phyloP scores from a whole-genome alignment of 2,113 vertebrate genomes.

The Equus quagga region DNA sequence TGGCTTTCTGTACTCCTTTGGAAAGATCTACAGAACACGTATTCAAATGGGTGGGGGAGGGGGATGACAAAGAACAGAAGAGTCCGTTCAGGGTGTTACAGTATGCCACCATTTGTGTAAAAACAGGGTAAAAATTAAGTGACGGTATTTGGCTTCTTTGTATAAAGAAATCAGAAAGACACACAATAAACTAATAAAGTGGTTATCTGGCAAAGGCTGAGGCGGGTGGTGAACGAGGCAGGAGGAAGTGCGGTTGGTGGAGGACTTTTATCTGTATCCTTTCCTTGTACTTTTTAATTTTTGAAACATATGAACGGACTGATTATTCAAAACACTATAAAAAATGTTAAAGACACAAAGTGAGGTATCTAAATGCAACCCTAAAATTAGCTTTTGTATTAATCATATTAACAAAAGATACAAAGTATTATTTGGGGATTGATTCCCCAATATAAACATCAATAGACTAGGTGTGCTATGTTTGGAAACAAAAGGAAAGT shows the following conservation, averaged over 20 bases:
- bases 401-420: neutral
- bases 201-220: neutral
- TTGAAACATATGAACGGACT: neutral
- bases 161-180: neutral
- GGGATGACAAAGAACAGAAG: neutral
- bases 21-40: neutral
- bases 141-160: neutral
- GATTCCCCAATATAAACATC: neutral
- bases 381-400: neutral
- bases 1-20: neutral
- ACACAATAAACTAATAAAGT: neutral
- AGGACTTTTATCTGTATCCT: neutral
- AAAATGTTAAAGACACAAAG: constrained; percentile 12
- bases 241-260: neutral
- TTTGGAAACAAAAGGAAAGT: neutral
- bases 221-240: neutral
- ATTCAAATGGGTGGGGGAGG: neutral
- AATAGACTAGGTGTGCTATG: neutral
- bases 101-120: neutral
- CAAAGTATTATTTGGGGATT: neutral
- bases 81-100: rapidly evolving
- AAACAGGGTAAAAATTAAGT: neutral
- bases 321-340: neutral
- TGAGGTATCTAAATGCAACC: neutral
- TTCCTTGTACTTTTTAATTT: neutral